phyloP scores from a whole-genome alignment of 2,797 vertebrate species.

The Cryptoprocta ferox region DNA sequence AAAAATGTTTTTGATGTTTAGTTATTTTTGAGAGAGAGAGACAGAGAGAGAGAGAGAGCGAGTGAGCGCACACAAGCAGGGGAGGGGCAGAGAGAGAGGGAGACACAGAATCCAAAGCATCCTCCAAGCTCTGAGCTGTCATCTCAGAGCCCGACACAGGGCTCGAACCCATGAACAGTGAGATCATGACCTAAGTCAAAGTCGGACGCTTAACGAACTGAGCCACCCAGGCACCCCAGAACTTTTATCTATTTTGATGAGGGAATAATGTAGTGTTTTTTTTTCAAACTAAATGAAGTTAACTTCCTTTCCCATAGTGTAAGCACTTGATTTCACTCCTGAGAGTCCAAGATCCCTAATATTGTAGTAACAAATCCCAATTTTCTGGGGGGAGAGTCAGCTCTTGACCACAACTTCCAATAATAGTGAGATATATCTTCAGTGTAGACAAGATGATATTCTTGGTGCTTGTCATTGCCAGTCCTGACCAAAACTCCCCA shows the following conservation, averaged over 20 bases:
- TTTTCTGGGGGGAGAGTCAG: background rate
- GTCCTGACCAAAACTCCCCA: background rate
- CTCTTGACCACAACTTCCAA: background rate
- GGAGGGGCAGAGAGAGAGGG: too few relatives aligned
- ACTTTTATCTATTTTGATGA: background rate
- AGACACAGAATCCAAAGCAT: too few relatives aligned
- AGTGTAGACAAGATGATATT: rapidly evolving
- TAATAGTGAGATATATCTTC: background rate
- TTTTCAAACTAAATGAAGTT: background rate
- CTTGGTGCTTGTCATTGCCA: background rate
- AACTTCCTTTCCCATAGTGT: background rate
- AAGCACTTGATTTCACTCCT: background rate
- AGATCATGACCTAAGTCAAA: too few relatives aligned
- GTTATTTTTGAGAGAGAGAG: too few relatives aligned
- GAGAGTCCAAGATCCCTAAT: background rate
- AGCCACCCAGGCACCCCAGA: background rate
- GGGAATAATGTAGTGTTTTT: background rate
- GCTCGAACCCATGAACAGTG: too few relatives aligned
- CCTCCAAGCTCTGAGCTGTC: too few relatives aligned
- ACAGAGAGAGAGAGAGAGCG: too few relatives aligned
- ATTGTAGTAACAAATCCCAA: background rate
- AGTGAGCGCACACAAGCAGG: too few relatives aligned
- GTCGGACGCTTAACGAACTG: too few relatives aligned
- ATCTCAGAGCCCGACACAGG: too few relatives aligned
- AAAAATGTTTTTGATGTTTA: too few relatives aligned